Percentiles rank a stretch among this genome's conserved stretches.
phyloP scores from a whole-genome alignment of 2,888 invertebrate genomes.

The Sarcophaga rosellei region DNA sequence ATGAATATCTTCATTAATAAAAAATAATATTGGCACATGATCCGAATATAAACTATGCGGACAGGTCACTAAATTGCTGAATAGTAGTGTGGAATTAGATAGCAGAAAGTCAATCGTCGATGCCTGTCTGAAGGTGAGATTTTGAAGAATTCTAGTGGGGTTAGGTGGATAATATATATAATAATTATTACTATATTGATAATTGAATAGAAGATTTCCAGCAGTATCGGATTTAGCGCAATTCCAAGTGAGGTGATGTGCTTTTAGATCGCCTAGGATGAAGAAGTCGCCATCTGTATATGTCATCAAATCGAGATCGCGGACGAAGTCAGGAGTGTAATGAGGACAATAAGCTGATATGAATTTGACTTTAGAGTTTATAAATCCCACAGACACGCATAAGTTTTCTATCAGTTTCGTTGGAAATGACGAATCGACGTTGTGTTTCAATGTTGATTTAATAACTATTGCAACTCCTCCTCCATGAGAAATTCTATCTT shows the following conservation, averaged over 20 bases:
- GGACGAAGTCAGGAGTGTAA: not conserved
- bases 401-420: not conserved
- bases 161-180: slow-evolving; percentile 6
- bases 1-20: not conserved
- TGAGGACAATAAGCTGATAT: not conserved
- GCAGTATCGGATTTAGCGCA: not conserved
- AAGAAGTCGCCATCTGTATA: not conserved
- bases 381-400: not conserved
- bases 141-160: not conserved
- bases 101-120: not conserved
- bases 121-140: not conserved
- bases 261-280: not conserved
- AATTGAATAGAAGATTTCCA: not conserved
- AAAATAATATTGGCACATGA: not conserved
- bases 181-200: not conserved
- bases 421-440: not conserved
- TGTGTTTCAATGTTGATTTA: not conserved
- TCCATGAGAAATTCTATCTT: not conserved
- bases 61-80: not conserved
- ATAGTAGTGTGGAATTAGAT: not conserved
- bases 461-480: not conserved
- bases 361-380: not conserved
- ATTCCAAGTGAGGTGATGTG: not conserved
- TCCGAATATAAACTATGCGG: not conserved
- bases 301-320: not conserved